Base-by-base conservation (phyloP, 2,797 vertebrate species). In the Poeciliopsis paucimaculata region DNA sequence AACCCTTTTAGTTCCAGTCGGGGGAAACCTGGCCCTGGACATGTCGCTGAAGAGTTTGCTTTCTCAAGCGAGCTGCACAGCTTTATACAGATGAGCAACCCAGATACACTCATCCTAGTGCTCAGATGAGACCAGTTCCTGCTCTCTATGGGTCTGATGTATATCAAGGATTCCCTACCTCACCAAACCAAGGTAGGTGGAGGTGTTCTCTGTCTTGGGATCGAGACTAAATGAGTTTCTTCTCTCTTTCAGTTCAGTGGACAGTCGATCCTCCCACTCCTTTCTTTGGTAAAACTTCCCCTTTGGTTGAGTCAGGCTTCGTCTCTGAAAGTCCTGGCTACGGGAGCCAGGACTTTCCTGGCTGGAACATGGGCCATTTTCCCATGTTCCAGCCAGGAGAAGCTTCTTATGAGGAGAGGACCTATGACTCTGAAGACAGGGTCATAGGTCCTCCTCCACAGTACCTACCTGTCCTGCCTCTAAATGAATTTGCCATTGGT, bases 381-480 rank as follows among this genome's bases (percentile, higher is more conserved):
- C 26, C 8, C 8, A 53, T 47, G 2, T 82, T 45, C 57, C 76
- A 87, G 53, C 72, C 62, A 45, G 90, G 84, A 11, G 79, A 88
- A 0, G 1, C 79, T 7, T 77, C 72, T 0, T 47, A 41, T 0
- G 1, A 45, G 20, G 73, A 77, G 10, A 73, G 41, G 0, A 51
- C 0, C 6, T 78, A 26, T 0, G 28, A 91, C 12, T 72, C 66
- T 2, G 72, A 87, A 41, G 73, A 73, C 0, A 26, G 72, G n/a
- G n/a, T n/a, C n/a, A n/a, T n/a, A 41, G 55, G 23, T 0, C 39
- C 28, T 46, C 36, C 6, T 4, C 31, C 8, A 18, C 39, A 18
- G 4, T 82, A 46, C 26, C 23, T 49, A n/a, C 68, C 13, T 9
- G 28, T 31, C 4, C 39, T 1, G 0, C 11, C 71, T 1, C n/a